These are phyloP conservation scores for Diplolepis rosae DNA, from an alignment of 2,888 invertebrate species.

Conservation along the genomic window DNA sequence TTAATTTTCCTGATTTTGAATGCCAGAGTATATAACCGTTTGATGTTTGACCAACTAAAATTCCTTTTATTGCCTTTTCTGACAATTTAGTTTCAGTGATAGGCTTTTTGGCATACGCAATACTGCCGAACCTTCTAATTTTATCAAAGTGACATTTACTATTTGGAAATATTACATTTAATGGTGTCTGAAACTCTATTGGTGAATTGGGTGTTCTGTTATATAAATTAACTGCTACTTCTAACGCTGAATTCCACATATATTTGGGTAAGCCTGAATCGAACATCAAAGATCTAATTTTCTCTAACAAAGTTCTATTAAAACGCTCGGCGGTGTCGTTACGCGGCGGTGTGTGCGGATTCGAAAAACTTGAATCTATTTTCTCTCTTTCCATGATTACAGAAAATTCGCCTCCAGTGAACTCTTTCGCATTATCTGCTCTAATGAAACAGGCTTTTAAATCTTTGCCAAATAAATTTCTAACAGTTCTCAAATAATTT, in stretches of 20 bases:
- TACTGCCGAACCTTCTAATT: slow-evolving; percentile 36
- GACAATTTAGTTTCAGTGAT: slow-evolving; percentile 35
- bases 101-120: slow-evolving; percentile 38
- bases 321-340: slow-evolving; percentile 43
- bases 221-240: slow-evolving; percentile 42
- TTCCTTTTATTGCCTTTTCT: slow-evolving; percentile 32
- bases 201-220: slow-evolving; percentile 43
- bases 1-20: slow-evolving; percentile 32
- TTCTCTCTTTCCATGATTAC: slow-evolving; percentile 33
- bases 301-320: slow-evolving; percentile 36
- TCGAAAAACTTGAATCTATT: slow-evolving; percentile 13
- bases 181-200: slow-evolving; percentile 32
- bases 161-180: slow-evolving; percentile 32
- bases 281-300: slow-evolving; percentile 34
- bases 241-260: slow-evolving; percentile 46
- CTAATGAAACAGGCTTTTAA: slow-evolving; percentile 47
- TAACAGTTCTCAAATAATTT: slow-evolving; percentile 37
- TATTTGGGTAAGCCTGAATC: slow-evolving; percentile 37
- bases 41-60: slow-evolving; percentile 39
- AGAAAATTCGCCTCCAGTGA: slow-evolving; percentile 35
- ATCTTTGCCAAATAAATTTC: slow-evolving; percentile 42
- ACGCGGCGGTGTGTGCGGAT: slow-evolving; percentile 31
- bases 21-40: slow-evolving; percentile 42
- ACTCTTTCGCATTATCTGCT: slow-evolving; percentile 45
- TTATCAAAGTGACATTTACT: slow-evolving; percentile 34